Base-by-base conservation (phyloP, 2,888 invertebrate species). In the Rhamnusium bicolor region DNA sequence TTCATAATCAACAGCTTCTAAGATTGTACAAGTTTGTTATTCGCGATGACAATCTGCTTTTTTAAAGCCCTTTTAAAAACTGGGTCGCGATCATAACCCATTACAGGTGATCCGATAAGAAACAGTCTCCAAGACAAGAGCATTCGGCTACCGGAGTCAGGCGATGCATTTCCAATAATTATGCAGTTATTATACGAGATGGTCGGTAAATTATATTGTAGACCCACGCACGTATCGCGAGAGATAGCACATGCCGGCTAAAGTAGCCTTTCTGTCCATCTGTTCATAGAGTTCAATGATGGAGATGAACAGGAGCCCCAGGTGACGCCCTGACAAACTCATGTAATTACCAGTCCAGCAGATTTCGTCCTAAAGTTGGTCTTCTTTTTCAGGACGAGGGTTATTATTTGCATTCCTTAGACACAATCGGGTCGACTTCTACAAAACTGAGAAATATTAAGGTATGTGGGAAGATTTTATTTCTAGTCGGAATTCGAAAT, bases 171-270 rank as follows among this genome's bases (percentile, higher is more conserved):
- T 85, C 84, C 85, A 83, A 84, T 86, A 87, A 87, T 86, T 86
- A 87, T 80, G 84, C 82, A 82, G 85, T 85, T 85, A 86, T 87
- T 87, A 87, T 86, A 83, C 80, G 80, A 83, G 85, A 87, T 86
- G 83, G 85, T 82, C 83, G 82, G 84, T 85, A 87, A 87, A 87
- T 87, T 87, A 86, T 86, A 87, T 85, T 84, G 85, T 82, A 83
- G 83, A 84, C 87, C 87, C 86, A 87, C 87, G 86, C 87, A 87
- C 80, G 81, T 82, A 85, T 83, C 80, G 79, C 79, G 80, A 79
- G 79, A 81, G 75, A 67, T 67, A 71, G 78, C 74, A 69, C 66
- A 75, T 73, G 69, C 77, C 69, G 61, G 79, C 80, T 76, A 83
- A 81, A 82, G 77, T 80, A 79, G 79, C 71, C 82, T 79, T 79